These are phyloP conservation scores for Gryllus bimaculatus DNA, from an alignment of 1,140 invertebrate species.

Conservation along the genomic window DNA sequence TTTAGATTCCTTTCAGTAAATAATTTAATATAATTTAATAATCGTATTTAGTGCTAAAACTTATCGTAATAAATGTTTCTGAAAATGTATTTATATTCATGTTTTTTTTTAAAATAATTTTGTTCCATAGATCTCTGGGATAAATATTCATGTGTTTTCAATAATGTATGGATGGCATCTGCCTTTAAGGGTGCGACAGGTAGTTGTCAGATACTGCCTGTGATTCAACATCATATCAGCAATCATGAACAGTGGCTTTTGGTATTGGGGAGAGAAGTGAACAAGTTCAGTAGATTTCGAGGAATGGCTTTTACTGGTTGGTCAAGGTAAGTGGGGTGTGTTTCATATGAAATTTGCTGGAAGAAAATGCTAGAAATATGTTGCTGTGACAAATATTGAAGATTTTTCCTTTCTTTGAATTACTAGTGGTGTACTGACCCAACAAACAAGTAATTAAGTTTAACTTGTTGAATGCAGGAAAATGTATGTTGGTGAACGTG, in stretches of 20 bases:
- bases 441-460: no score
- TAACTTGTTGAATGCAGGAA: no score
- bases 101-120: background rate
- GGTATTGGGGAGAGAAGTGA: slow-evolving; percentile 41
- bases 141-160: slow-evolving; percentile 46
- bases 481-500: no score
- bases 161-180: slow-evolving; percentile 50
- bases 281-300: slow-evolving; percentile 43
- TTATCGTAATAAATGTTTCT: background rate
- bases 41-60: background rate
- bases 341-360: background rate
- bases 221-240: slow-evolving; percentile 50
- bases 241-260: slow-evolving; percentile 59
- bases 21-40: no score
- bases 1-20: no score
- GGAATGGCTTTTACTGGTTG: slow-evolving; percentile 67
- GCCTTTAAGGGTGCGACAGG: slow-evolving; percentile 58
- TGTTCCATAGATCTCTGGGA: slow-evolving; percentile 34
- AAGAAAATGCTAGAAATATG: background rate
- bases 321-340: slow-evolving; percentile 46
- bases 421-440: background rate
- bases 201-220: slow-evolving; percentile 44
- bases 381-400: background rate
- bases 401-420: background rate
- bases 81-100: background rate